Percentiles rank a stretch among this genome's conserved stretches.
Evolutionary conservation across 2,888 invertebrate species (phyloP).

Genomic region (Mesodorylaimus sp.): DNA sequence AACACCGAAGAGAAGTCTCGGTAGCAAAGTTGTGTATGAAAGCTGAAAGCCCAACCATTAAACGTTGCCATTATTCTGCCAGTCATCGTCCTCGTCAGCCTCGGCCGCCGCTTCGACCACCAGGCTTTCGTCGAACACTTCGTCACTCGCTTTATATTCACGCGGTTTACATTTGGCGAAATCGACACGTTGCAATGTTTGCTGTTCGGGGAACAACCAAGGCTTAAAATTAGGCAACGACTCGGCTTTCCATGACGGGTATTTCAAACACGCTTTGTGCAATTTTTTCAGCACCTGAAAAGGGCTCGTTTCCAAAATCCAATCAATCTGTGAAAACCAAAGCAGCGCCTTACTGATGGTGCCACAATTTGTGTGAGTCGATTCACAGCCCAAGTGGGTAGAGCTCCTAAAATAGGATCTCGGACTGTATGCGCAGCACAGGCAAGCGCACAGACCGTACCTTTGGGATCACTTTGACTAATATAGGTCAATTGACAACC

Average conservation of each 20-base stretch:
- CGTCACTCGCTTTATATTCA: constrained; percentile 3
- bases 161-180: constrained; percentile 38
- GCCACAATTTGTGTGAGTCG: neutral
- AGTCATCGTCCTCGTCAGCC: neutral
- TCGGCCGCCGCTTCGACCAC: neutral
- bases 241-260: constrained; percentile 61
- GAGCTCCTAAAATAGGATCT: neutral
- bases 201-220: constrained; percentile 70
- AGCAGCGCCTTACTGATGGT: neutral
- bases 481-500: constrained; percentile 68
- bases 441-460: too few species aligned
- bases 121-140: constrained; percentile 5
- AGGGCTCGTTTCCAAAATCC: too few species aligned
- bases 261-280: constrained; percentile 56
- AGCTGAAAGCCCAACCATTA: too few species aligned
- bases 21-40: too few species aligned
- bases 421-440: too few species aligned
- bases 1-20: too few species aligned
- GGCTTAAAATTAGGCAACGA: constrained; percentile 58
- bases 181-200: constrained; percentile 49
- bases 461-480: constrained; percentile 71
- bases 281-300: constrained; percentile 54
- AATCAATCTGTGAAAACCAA: too few species aligned
- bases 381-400: neutral
- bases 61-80: too few species aligned